Evolutionary conservation across 2,888 invertebrate genomes (phyloP), one percentile per base, ranked within the genome.

Genomic region (Embidobia sp.): DNA sequence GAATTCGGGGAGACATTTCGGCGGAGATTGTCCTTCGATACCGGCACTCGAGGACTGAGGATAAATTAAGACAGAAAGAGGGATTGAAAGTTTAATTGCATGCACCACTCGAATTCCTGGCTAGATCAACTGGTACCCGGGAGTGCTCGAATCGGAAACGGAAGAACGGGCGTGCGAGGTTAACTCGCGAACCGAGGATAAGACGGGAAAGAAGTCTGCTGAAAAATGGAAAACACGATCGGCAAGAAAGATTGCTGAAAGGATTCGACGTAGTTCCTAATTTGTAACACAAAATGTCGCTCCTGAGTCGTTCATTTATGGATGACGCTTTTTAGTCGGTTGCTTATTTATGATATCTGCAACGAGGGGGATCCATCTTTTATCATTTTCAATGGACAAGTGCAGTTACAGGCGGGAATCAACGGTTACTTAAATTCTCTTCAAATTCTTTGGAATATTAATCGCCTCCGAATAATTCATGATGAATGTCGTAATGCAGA

Each of bases 21-120:
- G 35, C 29, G 51, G 77, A 76, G 77, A 76, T 74, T 75, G 79
- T 82, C 70, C 67, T 78, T 76, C 82, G 82, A 86, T 81, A 80
- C 79, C 73, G 59, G 72, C 51, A 64, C 63, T 67, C 44, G 46
- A 67, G 78, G 75, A 75, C 49, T 35, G 48, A 44, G 53, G 77
- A 77, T 80, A 81, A 83, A 85, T 83, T 83, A 83, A 83, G 83
- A 83, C 80, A 67, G 78, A 59, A 69, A 75, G 67, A 67, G 77
- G 79, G 80, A 83, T 81, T 83, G 81, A 82, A 85, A 85, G 84
- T 84, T 86, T 85, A 87, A 86, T 86, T 85, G 83, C 82, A 84
- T 82, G 85, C 82, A 85, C 67, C 51, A 75, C 79, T 83, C 63
- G 79, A 75, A 70, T 74, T 72, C 27, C 55, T 35, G 70, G 74